Conservation (phyloP, 1,140 invertebrate species). For the Neotoxoptera formosana region DNA sequence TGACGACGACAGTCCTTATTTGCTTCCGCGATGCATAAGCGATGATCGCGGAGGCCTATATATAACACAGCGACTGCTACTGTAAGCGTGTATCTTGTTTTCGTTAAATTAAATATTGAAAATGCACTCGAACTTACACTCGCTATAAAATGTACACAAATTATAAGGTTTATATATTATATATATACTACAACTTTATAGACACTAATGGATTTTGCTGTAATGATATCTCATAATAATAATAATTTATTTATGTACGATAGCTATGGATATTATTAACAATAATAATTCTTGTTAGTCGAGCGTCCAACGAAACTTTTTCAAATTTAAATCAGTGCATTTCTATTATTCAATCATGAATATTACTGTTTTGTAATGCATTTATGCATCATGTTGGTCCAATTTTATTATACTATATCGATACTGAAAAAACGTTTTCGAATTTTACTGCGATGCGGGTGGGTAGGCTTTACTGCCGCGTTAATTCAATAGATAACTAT, state of each 20-base stretch:
- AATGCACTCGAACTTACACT: not conserved
- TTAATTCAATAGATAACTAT: not conserved
- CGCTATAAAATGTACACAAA: not conserved
- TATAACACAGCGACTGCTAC: too few relatives aligned
- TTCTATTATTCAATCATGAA: not conserved
- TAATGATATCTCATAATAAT: not conserved
- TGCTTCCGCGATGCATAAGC: not conserved
- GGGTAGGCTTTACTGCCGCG: too few relatives aligned
- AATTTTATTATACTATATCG: not conserved
- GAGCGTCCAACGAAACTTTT: not conserved
- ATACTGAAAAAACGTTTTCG: not conserved
- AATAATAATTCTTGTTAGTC: not conserved
- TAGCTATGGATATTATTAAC: not conserved
- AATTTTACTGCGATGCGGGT: not conserved
- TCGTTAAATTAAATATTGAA: not conserved
- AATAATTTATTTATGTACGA: not conserved
- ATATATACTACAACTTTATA: too few relatives aligned
- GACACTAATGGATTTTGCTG: not conserved
- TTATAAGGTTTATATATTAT: not conserved
- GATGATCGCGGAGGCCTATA: not conserved
- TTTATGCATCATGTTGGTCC: not conserved
- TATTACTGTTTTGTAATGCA: not conserved
- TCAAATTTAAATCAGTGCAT: not conserved
- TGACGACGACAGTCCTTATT: not conserved
- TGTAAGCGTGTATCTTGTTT: not conserved